Evolutionary conservation across 2,797 vertebrate species (phyloP).

Genomic region (Enteromius afrohamiltoni): DNA sequence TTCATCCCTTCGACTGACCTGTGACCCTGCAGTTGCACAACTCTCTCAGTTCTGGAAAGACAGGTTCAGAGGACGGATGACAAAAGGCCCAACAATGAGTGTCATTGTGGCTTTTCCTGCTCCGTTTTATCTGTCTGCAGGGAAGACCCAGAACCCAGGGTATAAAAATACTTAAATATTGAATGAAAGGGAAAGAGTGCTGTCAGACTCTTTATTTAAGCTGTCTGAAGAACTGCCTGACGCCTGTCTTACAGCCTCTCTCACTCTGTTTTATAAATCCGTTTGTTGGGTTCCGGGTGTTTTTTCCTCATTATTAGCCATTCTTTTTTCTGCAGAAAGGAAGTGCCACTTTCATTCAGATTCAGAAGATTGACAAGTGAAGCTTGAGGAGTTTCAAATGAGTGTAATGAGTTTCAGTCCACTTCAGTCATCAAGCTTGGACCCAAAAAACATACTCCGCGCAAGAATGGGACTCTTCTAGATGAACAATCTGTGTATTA

Average conservation of each 20-base stretch:
- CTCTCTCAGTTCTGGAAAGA: constrained; percentile 65
- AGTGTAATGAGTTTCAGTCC: not conserved
- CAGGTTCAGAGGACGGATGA: constrained; percentile 64
- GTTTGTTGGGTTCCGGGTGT: constrained; percentile 45
- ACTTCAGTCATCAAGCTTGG: not conserved
- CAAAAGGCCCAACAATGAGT: constrained; percentile 64
- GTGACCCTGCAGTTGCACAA: constrained; percentile 41
- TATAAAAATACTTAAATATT: constrained; percentile 52
- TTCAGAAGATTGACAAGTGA: constrained; percentile 46
- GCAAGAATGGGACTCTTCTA: too few relatives aligned
- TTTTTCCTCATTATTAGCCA: constrained; percentile 47
- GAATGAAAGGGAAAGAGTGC: constrained; percentile 47
- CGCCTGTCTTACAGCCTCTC: constrained; percentile 19
- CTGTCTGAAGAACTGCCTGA: constrained; percentile 55
- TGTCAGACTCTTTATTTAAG: constrained; percentile 62
- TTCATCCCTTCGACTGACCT: constrained; percentile 65
- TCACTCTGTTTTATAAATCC: constrained; percentile 44
- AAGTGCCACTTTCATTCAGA: constrained; percentile 29
- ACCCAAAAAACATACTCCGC: not conserved
- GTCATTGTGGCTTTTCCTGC: constrained; percentile 69
- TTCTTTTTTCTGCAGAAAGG: constrained; percentile 45
- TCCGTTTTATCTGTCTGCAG: constrained; percentile 67
- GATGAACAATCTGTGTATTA: too few relatives aligned
- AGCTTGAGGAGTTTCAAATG: constrained; percentile 43
- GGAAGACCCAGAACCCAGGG: constrained; percentile 47